Conservation (phyloP, 2,113 vertebrate genomes). For the Cephalopterus ornatus region DNA sequence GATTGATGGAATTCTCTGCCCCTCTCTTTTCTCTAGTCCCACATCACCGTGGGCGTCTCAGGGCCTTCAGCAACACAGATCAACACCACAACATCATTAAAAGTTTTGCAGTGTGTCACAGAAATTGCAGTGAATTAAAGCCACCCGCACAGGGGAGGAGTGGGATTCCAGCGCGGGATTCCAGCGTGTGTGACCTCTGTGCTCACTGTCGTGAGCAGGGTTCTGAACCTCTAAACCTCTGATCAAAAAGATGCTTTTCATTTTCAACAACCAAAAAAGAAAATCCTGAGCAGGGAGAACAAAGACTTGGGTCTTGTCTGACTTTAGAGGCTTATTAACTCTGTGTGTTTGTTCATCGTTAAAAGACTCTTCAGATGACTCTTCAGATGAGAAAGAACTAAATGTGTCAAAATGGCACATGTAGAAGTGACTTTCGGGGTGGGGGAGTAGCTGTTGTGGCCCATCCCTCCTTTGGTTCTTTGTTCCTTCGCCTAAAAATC, state of each 20-base stretch:
- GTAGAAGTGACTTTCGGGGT: not conserved
- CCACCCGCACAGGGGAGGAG: not conserved
- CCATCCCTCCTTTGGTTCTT: not conserved
- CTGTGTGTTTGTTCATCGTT: not conserved
- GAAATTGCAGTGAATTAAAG: not conserved
- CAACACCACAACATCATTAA: not conserved
- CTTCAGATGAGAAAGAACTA: not conserved
- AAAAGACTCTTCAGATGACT: not conserved
- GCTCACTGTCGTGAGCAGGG: not conserved
- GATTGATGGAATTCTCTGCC: not conserved
- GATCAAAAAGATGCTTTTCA: not conserved
- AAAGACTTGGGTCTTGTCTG: not conserved
- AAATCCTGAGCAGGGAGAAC: not conserved
- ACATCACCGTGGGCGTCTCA: rapidly evolving
- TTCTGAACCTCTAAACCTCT: not conserved
- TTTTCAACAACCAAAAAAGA: not conserved
- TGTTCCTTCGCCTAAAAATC: not conserved
- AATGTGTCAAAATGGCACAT: not conserved
- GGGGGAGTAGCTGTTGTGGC: not conserved
- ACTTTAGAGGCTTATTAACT: not conserved
- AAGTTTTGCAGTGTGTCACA: not conserved
- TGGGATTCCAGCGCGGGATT: not conserved
- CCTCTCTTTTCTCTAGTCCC: not conserved
- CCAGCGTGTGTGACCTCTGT: not conserved
- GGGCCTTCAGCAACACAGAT: not conserved